Conservation (phyloP, 2,888 invertebrate genomes). For the Autographa gamma region DNA sequence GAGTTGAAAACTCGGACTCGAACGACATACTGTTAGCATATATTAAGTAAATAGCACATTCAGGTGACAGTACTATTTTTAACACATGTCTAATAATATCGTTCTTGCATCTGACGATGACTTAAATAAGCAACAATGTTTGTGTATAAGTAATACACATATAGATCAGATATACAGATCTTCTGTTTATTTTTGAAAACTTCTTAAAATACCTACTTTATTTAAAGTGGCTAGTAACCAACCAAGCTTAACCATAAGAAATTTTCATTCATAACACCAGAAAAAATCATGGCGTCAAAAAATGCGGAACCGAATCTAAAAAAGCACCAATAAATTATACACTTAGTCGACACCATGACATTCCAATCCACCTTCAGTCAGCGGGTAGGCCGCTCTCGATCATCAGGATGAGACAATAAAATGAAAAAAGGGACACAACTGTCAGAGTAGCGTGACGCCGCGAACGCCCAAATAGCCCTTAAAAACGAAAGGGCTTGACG, state of each 20-base stretch:
- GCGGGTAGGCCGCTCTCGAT: slow-evolving; percentile 37
- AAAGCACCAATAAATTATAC: slow-evolving; percentile 34
- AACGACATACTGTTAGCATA: slow-evolving; percentile 4
- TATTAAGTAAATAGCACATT: slow-evolving; percentile 4
- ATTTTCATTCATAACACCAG: not conserved
- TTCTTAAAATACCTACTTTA: no score
- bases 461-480: slow-evolving; percentile 49
- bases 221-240: not conserved
- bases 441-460: slow-evolving; percentile 36
- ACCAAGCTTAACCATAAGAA: not conserved
- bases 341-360: slow-evolving; percentile 45
- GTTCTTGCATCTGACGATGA: slow-evolving; percentile 2
- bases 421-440: slow-evolving; percentile 24
- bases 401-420: slow-evolving; percentile 50
- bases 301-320: slow-evolving; percentile 16
- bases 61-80: slow-evolving; percentile 4
- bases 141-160: no score
- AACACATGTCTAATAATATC: slow-evolving; percentile 4
- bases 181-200: not conserved
- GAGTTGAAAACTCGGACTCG: not conserved
- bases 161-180: no score
- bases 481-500: slow-evolving; percentile 60
- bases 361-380: slow-evolving; percentile 53
- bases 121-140: not conserved
- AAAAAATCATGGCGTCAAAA: slow-evolving; percentile 20